Conservation (phyloP, 2,113 vertebrate species). For the Epinephelus moara region DNA sequence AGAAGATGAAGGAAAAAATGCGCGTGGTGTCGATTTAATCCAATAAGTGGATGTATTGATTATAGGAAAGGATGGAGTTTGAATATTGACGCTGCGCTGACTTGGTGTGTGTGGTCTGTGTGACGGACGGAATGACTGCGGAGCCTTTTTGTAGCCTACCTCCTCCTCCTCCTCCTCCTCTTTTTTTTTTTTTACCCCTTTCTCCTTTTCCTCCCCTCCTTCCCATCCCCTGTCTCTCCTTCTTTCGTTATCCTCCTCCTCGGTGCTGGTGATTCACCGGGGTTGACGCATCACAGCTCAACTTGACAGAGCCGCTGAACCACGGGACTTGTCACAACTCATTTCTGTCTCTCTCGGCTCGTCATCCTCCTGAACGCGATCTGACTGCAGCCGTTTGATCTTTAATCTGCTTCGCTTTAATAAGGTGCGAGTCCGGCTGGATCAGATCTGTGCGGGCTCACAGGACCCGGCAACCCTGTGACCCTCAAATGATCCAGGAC, state of each 20-base stretch:
- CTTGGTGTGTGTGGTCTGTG: conserved; percentile 78
- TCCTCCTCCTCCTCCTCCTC: conserved; percentile 56
- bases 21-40: conserved; percentile 50
- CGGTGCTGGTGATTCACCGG: conserved; percentile 78
- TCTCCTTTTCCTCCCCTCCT: conserved; percentile 50
- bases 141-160: conserved; percentile 81
- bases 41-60: background rate
- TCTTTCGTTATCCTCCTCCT: conserved; percentile 69
- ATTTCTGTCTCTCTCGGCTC: conserved; percentile 62
- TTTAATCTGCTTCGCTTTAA: conserved; percentile 62
- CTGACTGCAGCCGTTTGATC: conserved; percentile 71
- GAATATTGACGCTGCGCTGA: conserved; percentile 65
- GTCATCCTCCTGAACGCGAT: conserved; percentile 32
- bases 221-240: conserved; percentile 48
- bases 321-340: conserved; percentile 81
- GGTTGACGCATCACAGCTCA: conserved; percentile 79
- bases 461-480: conserved; percentile 17
- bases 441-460: conserved; percentile 35
- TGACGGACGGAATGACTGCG: conserved; percentile 82
- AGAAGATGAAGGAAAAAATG: conserved; percentile 13
- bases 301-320: conserved; percentile 66
- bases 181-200: conserved; percentile 29
- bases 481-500: conserved; percentile 35
- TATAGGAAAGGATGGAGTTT: conserved; percentile 16
- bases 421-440: conserved; percentile 34